phyloP scores from a whole-genome alignment of 2,888 invertebrate species.

The Cremastobaeus sp. region DNA sequence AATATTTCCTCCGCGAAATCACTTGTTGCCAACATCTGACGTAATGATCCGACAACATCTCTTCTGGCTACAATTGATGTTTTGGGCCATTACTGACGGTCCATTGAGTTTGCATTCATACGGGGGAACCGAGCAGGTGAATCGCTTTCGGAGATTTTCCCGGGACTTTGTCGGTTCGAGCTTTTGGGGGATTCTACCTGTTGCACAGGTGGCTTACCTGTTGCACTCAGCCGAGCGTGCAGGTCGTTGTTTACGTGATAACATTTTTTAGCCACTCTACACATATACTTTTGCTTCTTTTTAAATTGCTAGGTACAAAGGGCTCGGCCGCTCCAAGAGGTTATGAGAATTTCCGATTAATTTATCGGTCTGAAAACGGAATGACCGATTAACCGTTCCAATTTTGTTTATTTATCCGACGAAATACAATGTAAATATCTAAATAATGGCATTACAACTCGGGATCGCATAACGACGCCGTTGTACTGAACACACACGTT shows the following conservation, averaged over 20 bases:
- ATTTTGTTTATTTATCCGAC: too few relatives aligned
- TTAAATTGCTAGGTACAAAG: neutral
- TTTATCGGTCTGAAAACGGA: too few relatives aligned
- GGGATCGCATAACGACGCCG: slow-evolving; percentile 30
- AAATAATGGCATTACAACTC: neutral
- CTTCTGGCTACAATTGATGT: slow-evolving; percentile 50
- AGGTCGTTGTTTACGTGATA: slow-evolving; percentile 42
- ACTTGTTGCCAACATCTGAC: slow-evolving; percentile 44
- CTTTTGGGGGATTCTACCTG: slow-evolving; percentile 55
- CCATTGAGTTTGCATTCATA: slow-evolving; percentile 44
- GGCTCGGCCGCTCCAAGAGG: too few relatives aligned
- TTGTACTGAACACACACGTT: slow-evolving; percentile 7
- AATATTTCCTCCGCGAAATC: slow-evolving; percentile 15
- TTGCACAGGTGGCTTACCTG: slow-evolving; percentile 62
- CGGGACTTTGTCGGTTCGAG: slow-evolving; percentile 50
- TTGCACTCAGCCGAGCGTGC: slow-evolving; percentile 51
- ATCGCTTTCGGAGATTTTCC: slow-evolving; percentile 47
- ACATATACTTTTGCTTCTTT: neutral
- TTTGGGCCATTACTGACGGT: slow-evolving; percentile 51
- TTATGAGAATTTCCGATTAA: too few relatives aligned
- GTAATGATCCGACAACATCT: slow-evolving; percentile 40
- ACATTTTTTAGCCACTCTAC: slow-evolving; percentile 7
- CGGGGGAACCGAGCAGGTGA: slow-evolving; percentile 40
- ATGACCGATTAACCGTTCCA: too few relatives aligned
- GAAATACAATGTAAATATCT: neutral